Conservation (phyloP, 2,797 vertebrate genomes). For the Craterocephalus amniculus region DNA sequence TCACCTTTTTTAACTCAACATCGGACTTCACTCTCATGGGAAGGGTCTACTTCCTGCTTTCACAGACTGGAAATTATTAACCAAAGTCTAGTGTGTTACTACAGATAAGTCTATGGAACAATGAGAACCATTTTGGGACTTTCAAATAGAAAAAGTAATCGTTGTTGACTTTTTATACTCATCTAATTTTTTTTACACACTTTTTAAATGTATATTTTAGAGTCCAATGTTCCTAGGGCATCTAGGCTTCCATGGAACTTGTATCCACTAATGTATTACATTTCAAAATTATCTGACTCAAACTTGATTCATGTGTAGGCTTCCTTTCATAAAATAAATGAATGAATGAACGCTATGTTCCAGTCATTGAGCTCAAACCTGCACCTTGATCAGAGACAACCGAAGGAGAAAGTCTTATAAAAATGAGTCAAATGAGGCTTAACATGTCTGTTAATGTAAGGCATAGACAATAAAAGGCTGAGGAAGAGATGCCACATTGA, state of each 20-base stretch:
- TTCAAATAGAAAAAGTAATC: too few relatives aligned
- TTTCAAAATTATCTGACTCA: not conserved
- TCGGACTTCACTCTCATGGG: constrained; percentile 19
- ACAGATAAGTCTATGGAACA: not conserved
- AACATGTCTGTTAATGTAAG: not conserved
- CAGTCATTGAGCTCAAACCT: not conserved
- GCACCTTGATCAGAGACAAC: not conserved
- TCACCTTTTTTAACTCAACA: constrained; percentile 1
- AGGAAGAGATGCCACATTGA: constrained; percentile 14
- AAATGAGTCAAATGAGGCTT: not conserved
- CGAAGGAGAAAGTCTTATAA: not conserved
- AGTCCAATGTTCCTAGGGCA: too few relatives aligned
- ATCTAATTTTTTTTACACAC: too few relatives aligned
- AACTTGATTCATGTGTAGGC: not conserved
- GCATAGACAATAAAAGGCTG: constrained; percentile 23
- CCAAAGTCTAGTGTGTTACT: not conserved
- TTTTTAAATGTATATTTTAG: too few relatives aligned
- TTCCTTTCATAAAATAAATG: not conserved
- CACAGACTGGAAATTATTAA: constrained; percentile 44
- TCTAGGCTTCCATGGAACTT: too few relatives aligned
- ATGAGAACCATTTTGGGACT: not conserved
- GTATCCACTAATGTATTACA: not conserved
- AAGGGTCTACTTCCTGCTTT: constrained; percentile 25
- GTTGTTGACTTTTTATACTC: not conserved
- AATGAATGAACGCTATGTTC: not conserved